phyloP scores from a whole-genome alignment of 2,888 invertebrate species.

The Drosophila pegasa region DNA sequence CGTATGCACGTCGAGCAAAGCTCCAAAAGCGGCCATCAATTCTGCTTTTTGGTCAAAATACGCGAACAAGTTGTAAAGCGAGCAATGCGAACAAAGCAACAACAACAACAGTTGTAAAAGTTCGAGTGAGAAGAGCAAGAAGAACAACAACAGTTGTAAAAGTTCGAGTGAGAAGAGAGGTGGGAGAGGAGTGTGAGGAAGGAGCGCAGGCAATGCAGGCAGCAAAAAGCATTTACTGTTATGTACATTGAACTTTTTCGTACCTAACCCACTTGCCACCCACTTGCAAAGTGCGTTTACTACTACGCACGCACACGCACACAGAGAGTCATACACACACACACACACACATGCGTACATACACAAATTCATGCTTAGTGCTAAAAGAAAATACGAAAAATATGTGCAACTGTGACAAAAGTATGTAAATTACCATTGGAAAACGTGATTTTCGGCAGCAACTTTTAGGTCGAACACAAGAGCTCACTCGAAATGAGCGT shows the following conservation, averaged over 20 bases:
- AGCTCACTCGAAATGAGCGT: conserved; percentile 59
- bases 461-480: conserved; percentile 41
- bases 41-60: conserved; percentile 75
- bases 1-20: conserved; percentile 43
- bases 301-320: conserved; percentile 68
- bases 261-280: conserved; percentile 58
- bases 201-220: too few relatives aligned
- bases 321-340: conserved; percentile 27
- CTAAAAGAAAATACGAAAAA: conserved; percentile 65
- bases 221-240: conserved; percentile 71
- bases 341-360: conserved; percentile 17
- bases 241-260: conserved; percentile 74
- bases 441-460: conserved; percentile 41
- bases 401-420: conserved; percentile 75
- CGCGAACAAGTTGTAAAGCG: conserved; percentile 78
- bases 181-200: conserved; percentile 11
- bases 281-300: conserved; percentile 80
- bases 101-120: conserved; percentile 15
- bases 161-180: neutral
- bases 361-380: conserved; percentile 23
- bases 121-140: neutral
- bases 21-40: conserved; percentile 71
- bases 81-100: conserved; percentile 71
- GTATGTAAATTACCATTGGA: conserved; percentile 75
- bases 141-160: conserved; percentile 15